These are phyloP conservation scores for Saguinus imperator DNA, from an alignment of 2,113 vertebrate genomes.

Conservation along the genomic window DNA sequence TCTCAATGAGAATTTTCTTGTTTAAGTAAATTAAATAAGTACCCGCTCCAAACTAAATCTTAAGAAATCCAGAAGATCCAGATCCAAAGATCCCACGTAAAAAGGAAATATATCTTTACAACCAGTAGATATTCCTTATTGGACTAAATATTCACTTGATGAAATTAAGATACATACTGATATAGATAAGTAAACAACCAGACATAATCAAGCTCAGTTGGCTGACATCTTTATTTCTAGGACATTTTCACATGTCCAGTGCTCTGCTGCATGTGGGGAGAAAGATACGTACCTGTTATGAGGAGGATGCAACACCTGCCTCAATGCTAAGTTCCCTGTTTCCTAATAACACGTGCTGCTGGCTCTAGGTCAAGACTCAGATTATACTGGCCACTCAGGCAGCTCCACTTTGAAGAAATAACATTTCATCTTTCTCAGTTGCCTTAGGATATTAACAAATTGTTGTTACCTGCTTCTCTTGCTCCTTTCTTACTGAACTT, in stretches of 20 bases:
- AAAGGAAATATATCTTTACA: neutral
- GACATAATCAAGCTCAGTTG: neutral
- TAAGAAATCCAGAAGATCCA: neutral
- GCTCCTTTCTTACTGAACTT: neutral
- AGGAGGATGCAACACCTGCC: neutral
- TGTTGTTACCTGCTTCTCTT: neutral
- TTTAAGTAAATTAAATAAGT: neutral
- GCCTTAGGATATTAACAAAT: neutral
- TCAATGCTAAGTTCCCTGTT: neutral
- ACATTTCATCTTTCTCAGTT: neutral
- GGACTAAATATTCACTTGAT: neutral
- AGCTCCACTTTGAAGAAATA: neutral
- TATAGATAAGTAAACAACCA: neutral
- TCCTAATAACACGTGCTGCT: neutral
- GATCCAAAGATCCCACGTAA: neutral
- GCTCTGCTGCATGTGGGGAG: neutral
- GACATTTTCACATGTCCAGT: neutral
- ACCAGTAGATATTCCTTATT: neutral
- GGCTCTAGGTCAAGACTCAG: neutral
- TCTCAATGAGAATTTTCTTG: neutral
- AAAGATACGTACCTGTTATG: fast-evolving
- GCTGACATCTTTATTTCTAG: neutral
- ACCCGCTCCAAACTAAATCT: neutral
- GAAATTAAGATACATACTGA: neutral
- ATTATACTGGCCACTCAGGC: neutral